These are phyloP conservation scores for Eristalinus aeneus DNA, from an alignment of 2,888 invertebrate genomes.

Conservation along the genomic window DNA sequence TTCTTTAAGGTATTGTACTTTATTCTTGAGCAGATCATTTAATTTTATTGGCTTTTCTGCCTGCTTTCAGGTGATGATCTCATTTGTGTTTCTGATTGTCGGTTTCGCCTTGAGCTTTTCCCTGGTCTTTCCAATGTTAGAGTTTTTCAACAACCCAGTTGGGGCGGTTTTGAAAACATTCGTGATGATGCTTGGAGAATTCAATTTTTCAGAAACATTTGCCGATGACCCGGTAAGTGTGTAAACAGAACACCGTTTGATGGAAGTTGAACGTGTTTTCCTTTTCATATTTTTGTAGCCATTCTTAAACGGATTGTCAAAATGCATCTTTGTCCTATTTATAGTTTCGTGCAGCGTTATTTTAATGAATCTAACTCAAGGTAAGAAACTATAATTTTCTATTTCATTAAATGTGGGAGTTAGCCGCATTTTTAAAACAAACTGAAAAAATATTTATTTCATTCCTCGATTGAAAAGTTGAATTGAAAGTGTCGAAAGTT, in stretches of 20 bases:
- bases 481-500: too few species aligned
- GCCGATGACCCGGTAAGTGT: conserved; percentile 67
- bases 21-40: neutral
- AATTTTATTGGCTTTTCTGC: neutral
- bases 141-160: conserved; percentile 80
- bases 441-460: too few species aligned
- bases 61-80: conserved; percentile 80
- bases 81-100: conserved; percentile 82
- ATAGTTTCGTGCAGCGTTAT: conserved; percentile 82
- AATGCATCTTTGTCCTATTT: conserved; percentile 82
- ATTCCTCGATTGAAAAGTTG: too few species aligned
- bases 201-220: conserved; percentile 81
- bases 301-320: conserved; percentile 76
- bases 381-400: conserved; percentile 34
- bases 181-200: conserved; percentile 84
- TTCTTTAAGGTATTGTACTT: conserved; percentile 80
- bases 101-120: conserved; percentile 83
- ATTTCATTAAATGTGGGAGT: neutral
- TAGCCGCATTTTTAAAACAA: neutral
- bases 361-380: conserved; percentile 82
- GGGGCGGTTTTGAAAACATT: conserved; percentile 81
- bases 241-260: too few species aligned
- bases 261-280: neutral
- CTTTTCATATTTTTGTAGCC: conserved; percentile 40
- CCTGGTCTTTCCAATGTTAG: conserved; percentile 81